Evolutionary conservation across 2,113 vertebrate genomes (phyloP), one percentile per base, ranked within the genome.

Genomic region (Pseudorhombus dupliciocellatus): DNA sequence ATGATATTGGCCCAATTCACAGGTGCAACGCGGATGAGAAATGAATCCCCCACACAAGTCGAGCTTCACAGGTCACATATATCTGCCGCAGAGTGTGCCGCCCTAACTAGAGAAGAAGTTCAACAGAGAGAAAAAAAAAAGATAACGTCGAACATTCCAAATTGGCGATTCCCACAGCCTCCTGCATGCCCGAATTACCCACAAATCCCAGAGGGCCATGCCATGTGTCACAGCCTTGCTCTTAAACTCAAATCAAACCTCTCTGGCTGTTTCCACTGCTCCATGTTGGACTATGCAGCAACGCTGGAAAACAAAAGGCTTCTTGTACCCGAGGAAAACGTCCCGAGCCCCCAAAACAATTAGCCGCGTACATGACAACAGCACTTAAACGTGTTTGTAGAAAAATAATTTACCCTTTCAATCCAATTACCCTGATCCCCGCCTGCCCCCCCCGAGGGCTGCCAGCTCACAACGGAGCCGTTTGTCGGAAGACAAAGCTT

Each of bases 321-420:
- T 73, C 53, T 75, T 81, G 77, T 86, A 34, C 37, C 60, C 21
- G 31, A 53, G 57, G 25, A 66, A 28, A 3, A 25, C 8, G 60
- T 70, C 75, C 72, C 66, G 24, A 22, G n/a, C 24, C 63, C 75
- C 57, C 77, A 40, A 57, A 84, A 80, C 55, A 91, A 87, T 84
- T 84, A 83, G 53, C 74, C 65, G 73, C 34, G 46, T 61, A 73
- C 60, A 77, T 66, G 75, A 81, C 73, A 83, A 75, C 74, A 31
- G 68, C 69, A 60, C 61, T 65, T 56, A 44, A 11, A 85, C 77
- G 73, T 77, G 74, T 84, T 80, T 68, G 65, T 57, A 73, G 57
- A 74, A 87, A 90, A 87, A 81, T 70, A 20, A 84, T 79, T 84
- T 82, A 65, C 60, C 68, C 73, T 84, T 77, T 89, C 68, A 73